Evolutionary conservation across 2,888 invertebrate genomes (phyloP).

Genomic region (Drosophila macrospina): DNA sequence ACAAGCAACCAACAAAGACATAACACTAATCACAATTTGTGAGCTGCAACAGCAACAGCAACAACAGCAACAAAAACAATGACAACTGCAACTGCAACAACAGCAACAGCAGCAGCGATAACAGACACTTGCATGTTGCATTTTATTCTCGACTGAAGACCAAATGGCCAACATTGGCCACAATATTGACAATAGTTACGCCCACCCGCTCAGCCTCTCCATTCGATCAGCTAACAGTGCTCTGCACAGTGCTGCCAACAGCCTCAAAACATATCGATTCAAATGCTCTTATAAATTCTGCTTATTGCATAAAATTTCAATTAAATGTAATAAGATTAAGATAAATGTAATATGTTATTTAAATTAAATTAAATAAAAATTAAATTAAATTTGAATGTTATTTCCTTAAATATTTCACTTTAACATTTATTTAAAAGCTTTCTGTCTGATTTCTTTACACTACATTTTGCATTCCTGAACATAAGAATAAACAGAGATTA

Average conservation of each 20-base stretch:
- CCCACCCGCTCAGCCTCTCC: slow-evolving; percentile 15
- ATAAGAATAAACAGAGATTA: no score
- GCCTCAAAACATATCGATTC: background rate
- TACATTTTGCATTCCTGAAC: no score
- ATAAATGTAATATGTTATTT: no score
- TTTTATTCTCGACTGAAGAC: slow-evolving; percentile 39
- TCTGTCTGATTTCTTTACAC: no score
- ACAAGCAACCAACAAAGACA: slow-evolving; percentile 35
- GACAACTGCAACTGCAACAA: background rate
- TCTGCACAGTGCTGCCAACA: slow-evolving; percentile 16
- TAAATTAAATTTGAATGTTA: no score
- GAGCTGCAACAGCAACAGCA: slow-evolving; percentile 13
- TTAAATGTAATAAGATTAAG: no score
- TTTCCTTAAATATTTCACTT: no score
- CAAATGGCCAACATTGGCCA: slow-evolving; percentile 37
- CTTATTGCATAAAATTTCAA: no score
- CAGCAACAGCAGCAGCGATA: slow-evolving; percentile 1
- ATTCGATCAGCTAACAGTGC: slow-evolving; percentile 1
- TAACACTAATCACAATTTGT: slow-evolving; percentile 70
- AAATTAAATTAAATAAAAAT: no score
- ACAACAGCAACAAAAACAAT: background rate
- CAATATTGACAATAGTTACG: slow-evolving; percentile 39
- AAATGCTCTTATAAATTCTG: no score
- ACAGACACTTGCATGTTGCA: slow-evolving; percentile 47
- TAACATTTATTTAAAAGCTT: no score